Percentiles rank a stretch among this genome's conserved stretches.
Evolutionary conservation across 2,797 vertebrate genomes (phyloP).

Genomic region (Brotula barbata): DNA sequence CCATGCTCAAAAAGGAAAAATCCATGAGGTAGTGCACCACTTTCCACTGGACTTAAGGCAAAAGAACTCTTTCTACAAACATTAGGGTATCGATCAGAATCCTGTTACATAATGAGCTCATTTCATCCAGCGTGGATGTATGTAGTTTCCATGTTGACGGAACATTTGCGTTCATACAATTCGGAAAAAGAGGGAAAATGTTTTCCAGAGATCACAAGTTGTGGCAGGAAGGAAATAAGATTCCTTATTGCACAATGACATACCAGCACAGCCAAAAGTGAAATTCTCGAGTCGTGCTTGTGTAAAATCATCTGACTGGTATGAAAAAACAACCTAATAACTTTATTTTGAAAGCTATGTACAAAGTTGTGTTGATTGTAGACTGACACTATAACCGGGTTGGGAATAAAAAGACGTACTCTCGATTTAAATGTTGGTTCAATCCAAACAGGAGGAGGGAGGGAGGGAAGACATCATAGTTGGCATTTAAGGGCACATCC

Average conservation of each 20-base stretch:
- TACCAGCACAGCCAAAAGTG: constrained; percentile 41
- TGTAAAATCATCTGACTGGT: constrained; percentile 1
- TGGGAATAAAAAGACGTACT: neutral
- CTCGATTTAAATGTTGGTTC: too few species aligned
- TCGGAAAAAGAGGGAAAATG: constrained; percentile 66
- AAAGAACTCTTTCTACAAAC: constrained; percentile 63
- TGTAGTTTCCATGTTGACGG: constrained; percentile 70
- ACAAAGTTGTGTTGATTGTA: too few species aligned
- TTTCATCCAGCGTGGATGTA: constrained; percentile 40
- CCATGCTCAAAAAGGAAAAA: constrained; percentile 62
- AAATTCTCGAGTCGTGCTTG: constrained; percentile 21
- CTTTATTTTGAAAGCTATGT: neutral
- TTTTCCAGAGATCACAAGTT: constrained; percentile 71
- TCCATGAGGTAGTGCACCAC: constrained; percentile 49
- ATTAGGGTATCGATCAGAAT: constrained; percentile 67
- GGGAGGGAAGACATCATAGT: neutral
- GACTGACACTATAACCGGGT: neutral
- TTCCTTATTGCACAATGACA: constrained; percentile 66
- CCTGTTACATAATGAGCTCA: constrained; percentile 54
- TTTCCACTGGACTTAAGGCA: constrained; percentile 66
- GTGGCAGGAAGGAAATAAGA: constrained; percentile 70
- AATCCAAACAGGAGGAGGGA: neutral
- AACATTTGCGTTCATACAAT: constrained; percentile 56
- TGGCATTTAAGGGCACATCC: constrained; percentile 3
- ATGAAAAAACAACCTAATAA: constrained; percentile 2